phyloP scores from a whole-genome alignment of 2,888 invertebrate species.

The Coleophora flavipennella region DNA sequence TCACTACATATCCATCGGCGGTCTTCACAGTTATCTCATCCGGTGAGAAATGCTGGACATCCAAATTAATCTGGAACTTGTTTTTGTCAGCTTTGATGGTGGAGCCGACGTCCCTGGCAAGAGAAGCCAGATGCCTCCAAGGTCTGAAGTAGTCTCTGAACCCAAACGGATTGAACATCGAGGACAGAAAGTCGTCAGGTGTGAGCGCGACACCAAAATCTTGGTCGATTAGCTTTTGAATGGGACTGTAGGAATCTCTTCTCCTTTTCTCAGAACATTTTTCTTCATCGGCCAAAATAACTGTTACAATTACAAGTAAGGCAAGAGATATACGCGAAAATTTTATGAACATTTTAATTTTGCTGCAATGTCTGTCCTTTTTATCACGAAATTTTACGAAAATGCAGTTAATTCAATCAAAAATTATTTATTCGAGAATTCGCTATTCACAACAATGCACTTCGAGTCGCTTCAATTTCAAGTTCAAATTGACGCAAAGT shows the following conservation, averaged over 20 bases:
- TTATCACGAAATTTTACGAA: too few relatives aligned
- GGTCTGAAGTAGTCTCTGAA: conserved; percentile 41
- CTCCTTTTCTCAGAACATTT: neutral
- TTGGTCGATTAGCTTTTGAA: conserved; percentile 30
- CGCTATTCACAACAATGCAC: too few relatives aligned
- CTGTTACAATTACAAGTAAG: too few relatives aligned
- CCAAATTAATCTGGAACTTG: conserved; percentile 76
- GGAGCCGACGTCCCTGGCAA: conserved; percentile 55
- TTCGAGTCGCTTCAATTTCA: too few relatives aligned
- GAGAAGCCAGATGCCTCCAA: conserved; percentile 45
- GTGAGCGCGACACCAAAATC: conserved; percentile 55
- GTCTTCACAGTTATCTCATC: conserved; percentile 82
- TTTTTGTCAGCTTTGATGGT: conserved; percentile 63
- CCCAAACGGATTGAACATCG: conserved; percentile 15
- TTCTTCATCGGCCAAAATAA: neutral
- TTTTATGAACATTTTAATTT: too few relatives aligned
- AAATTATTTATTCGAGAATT: too few relatives aligned
- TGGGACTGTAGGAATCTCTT: neutral
- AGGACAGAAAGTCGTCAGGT: conserved; percentile 49
- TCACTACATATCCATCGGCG: conserved; percentile 75
- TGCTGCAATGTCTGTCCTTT: too few relatives aligned
- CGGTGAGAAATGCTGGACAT: conserved; percentile 82
- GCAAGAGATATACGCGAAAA: too few relatives aligned
- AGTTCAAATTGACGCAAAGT: neutral
- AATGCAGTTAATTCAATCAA: too few relatives aligned